Evolutionary conservation across 2,113 vertebrate genomes (phyloP).

Genomic region (Pipra filicauda): DNA sequence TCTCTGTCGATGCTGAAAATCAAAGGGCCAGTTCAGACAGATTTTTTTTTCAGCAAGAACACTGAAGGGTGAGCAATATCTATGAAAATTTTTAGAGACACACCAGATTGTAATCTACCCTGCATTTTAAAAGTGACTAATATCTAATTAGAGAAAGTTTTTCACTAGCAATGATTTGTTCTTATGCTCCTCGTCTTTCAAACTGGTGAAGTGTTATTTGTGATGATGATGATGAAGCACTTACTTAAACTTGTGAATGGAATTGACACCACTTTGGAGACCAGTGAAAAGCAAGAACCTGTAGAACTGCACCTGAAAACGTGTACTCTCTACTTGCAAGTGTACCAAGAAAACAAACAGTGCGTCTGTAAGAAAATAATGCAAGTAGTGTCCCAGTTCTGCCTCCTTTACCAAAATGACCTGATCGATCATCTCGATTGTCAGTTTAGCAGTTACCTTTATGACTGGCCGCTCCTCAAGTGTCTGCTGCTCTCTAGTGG

Average conservation of each 20-base stretch:
- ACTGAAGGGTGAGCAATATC: neutral
- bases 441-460: neutral
- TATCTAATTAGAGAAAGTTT: neutral
- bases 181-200: neutral
- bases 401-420: neutral
- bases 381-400: neutral
- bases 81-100: neutral
- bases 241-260: neutral
- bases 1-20: neutral
- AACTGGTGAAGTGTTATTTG: neutral
- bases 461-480: neutral
- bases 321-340: neutral
- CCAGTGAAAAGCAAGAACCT: neutral
- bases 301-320: neutral
- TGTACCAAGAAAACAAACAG: neutral
- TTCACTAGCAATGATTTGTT: neutral
- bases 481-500: neutral
- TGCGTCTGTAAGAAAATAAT: neutral
- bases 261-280: neutral
- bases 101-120: neutral
- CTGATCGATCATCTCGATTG: neutral
- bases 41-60: neutral
- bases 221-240: neutral
- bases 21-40: neutral
- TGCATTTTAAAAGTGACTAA: neutral